Conservation (phyloP, 2,888 invertebrate species). For the Aspidiotus rigidus region DNA sequence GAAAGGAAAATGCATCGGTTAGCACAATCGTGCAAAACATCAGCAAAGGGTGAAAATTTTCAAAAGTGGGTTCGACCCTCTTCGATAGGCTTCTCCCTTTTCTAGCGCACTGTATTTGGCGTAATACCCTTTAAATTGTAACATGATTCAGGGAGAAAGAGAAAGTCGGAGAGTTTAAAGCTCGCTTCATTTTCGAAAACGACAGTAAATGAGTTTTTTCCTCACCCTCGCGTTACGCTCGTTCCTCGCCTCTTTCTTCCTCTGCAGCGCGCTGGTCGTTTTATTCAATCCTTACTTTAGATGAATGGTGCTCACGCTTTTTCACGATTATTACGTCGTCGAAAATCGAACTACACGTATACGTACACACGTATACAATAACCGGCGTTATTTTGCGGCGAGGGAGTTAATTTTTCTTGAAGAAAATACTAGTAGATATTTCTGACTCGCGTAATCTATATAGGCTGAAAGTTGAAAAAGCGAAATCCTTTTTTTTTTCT, state of each 20-base stretch:
- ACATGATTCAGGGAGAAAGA: slow-evolving; percentile 12
- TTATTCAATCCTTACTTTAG: too few species aligned
- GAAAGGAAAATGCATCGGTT: slow-evolving; percentile 31
- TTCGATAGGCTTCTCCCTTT: slow-evolving; percentile 13
- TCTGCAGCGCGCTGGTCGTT: not conserved
- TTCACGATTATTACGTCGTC: too few species aligned
- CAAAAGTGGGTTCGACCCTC: slow-evolving; percentile 31
- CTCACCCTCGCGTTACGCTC: too few species aligned
- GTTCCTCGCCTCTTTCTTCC: not conserved
- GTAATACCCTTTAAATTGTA: slow-evolving; percentile 32
- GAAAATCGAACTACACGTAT: too few species aligned
- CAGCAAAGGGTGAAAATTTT: slow-evolving; percentile 28
- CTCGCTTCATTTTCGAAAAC: slow-evolving; percentile 19
- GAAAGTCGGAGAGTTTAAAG: not conserved
- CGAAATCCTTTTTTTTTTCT: too few species aligned
- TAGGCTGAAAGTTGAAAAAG: too few species aligned
- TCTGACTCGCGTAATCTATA: too few species aligned
- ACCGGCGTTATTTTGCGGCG: too few species aligned
- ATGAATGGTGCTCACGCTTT: too few species aligned
- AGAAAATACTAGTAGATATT: too few species aligned
- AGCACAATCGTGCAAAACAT: slow-evolving; percentile 28
- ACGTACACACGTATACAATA: too few species aligned
- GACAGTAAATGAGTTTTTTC: slow-evolving; percentile 25
- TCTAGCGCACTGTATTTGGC: slow-evolving; percentile 2
- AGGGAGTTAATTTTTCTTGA: too few species aligned